A percentile compares a stretch with the other conserved stretches of the same genome.
Conservation (phyloP, 2,888 invertebrate genomes). For the Aphidoletes aphidimyza region DNA sequence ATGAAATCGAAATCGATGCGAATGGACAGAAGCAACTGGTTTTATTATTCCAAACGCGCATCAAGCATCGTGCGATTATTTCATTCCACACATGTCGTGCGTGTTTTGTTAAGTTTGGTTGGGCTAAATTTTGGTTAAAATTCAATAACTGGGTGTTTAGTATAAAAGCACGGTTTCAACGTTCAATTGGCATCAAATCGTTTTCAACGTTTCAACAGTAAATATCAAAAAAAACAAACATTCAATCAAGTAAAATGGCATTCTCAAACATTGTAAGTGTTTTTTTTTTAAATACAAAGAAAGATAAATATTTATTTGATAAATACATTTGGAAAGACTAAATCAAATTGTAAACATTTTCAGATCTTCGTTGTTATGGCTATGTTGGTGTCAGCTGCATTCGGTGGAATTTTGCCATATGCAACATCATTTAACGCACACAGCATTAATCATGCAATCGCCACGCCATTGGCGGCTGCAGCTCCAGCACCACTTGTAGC, state of each 20-base stretch:
- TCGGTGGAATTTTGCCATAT: slow-evolving; percentile 73
- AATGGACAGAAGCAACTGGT: not conserved
- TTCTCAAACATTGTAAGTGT: slow-evolving; percentile 52
- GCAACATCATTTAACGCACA: slow-evolving; percentile 82
- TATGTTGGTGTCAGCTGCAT: slow-evolving; percentile 61
- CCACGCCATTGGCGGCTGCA: slow-evolving; percentile 66
- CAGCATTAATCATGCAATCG: slow-evolving; percentile 79
- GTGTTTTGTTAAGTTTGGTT: not conserved
- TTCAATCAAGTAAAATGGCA: slow-evolving; percentile 36
- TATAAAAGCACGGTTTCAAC: not conserved
- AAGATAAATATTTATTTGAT: not conserved
- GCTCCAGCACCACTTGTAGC: slow-evolving; percentile 60
- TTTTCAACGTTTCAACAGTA: not conserved
- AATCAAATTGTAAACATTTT: not conserved
- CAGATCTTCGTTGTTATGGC: slow-evolving; percentile 55
- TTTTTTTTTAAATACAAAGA: not conserved
- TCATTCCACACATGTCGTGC: not conserved
- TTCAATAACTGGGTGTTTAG: not conserved
- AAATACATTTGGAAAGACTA: not conserved
- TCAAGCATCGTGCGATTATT: not conserved
- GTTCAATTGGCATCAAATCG: not conserved
- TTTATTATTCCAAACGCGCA: not conserved
- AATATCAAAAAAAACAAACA: slow-evolving; percentile 3
- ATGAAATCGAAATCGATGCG: not conserved
- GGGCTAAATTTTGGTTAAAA: not conserved